A percentile compares a stretch with the other conserved stretches of the same genome.
phyloP scores from a whole-genome alignment of 2,888 invertebrate genomes.

The Myathropa florea region DNA sequence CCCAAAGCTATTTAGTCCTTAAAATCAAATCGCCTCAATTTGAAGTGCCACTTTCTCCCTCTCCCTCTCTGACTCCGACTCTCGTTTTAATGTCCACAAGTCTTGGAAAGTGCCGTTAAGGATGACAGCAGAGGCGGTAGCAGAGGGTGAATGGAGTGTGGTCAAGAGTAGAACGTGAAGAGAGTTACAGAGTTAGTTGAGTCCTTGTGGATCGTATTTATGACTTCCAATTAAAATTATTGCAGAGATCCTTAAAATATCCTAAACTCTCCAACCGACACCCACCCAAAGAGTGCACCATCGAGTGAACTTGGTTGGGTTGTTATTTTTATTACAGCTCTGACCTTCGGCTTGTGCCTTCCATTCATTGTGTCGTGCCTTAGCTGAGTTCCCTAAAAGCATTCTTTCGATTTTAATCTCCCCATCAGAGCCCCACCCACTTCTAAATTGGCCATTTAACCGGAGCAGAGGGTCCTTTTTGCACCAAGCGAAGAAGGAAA shows the following conservation, averaged over 20 bases:
- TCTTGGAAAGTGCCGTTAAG: constrained; percentile 34
- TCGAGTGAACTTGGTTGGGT: neutral
- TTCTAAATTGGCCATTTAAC: constrained; percentile 50
- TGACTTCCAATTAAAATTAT: constrained; percentile 60
- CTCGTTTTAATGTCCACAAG: constrained; percentile 22
- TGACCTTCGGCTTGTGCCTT: constrained; percentile 30
- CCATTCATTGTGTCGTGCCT: constrained; percentile 6
- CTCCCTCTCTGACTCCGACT: neutral
- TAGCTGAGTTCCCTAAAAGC: neutral
- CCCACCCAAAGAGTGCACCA: neutral
- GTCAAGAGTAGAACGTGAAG: neutral
- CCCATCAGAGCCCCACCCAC: neutral
- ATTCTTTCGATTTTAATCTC: constrained; percentile 28
- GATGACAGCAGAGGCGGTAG: neutral
- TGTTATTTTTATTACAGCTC: constrained; percentile 49
- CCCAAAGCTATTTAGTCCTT: constrained; percentile 2
- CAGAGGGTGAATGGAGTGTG: neutral
- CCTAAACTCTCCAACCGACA: neutral
- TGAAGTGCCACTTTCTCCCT: neutral
- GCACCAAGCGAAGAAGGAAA: neutral
- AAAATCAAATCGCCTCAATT: constrained; percentile 19
- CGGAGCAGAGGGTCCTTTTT: constrained; percentile 23
- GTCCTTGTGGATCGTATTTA: constrained; percentile 48
- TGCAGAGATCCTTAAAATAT: constrained; percentile 48
- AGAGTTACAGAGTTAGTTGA: neutral